These are phyloP conservation scores for Tubulanus polymorphus DNA, from an alignment of 2,888 invertebrate genomes.

Conservation along the genomic window DNA sequence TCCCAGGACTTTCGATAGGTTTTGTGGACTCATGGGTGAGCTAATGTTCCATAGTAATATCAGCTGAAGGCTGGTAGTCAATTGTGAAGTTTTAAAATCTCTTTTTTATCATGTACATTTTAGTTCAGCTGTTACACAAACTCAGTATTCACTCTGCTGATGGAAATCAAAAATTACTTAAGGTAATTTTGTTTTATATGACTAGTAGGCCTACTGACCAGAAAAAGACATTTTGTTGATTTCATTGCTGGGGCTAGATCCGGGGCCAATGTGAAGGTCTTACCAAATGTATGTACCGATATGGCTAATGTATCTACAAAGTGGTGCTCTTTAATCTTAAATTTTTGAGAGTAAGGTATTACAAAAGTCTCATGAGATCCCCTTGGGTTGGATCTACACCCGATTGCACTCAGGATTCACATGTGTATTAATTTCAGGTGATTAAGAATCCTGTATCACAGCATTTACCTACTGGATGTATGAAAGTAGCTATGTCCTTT, in stretches of 20 bases:
- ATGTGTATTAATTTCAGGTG: constrained; percentile 37
- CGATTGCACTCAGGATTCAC: not conserved
- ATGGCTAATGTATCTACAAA: too few relatives aligned
- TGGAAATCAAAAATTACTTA: constrained; percentile 75
- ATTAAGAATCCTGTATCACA: constrained; percentile 94
- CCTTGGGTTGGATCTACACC: too few relatives aligned
- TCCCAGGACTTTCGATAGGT: constrained; percentile 93
- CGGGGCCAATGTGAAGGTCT: too few relatives aligned
- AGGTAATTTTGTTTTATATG: constrained; percentile 68
- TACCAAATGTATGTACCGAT: too few relatives aligned
- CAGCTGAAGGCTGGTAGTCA: not conserved
- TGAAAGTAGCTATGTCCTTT: constrained; percentile 86
- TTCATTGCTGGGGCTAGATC: too few relatives aligned
- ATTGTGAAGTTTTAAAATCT: too few relatives aligned
- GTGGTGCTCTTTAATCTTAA: too few relatives aligned
- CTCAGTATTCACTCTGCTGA: constrained; percentile 87
- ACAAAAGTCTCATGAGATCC: too few relatives aligned
- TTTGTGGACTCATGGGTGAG: constrained; percentile 91
- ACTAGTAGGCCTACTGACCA: too few relatives aligned
- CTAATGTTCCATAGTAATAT: not conserved
- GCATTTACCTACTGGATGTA: constrained; percentile 91
- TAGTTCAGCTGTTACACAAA: constrained; percentile 94
- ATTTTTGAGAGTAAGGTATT: too few relatives aligned
- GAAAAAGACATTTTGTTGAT: too few relatives aligned
- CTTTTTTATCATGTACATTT: too few relatives aligned